Conservation (phyloP, 2,888 invertebrate genomes). For the Heterodera filipjevi region DNA sequence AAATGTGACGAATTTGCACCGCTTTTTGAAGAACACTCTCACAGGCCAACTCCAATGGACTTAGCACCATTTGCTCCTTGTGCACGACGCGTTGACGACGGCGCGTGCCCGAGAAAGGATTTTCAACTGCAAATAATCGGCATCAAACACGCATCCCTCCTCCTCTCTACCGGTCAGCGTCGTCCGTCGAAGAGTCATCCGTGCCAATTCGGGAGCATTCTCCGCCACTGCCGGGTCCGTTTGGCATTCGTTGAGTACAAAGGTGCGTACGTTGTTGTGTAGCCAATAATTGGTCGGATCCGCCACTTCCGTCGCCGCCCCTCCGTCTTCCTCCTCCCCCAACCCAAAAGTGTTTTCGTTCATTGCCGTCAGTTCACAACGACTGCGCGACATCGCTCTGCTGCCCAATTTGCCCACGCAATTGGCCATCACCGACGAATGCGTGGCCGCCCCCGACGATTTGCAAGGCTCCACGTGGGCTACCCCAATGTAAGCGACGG, state of each 20-base stretch:
- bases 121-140: slow-evolving; percentile 73
- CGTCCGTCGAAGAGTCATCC: slow-evolving; percentile 88
- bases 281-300: slow-evolving; percentile 43
- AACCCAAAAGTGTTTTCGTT: slow-evolving; percentile 1
- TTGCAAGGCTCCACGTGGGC: slow-evolving; percentile 90
- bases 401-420: neutral
- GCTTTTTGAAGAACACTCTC: slow-evolving; percentile 77
- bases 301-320: neutral
- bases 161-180: slow-evolving; percentile 78
- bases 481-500: slow-evolving; percentile 74
- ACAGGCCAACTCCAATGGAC: slow-evolving; percentile 92
- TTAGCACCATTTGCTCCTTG: slow-evolving; percentile 75
- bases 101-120: slow-evolving; percentile 89
- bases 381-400: slow-evolving; percentile 14
- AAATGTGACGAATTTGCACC: slow-evolving; percentile 48
- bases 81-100: slow-evolving; percentile 79
- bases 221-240: slow-evolving; percentile 75
- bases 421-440: neutral
- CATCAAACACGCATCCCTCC: neutral
- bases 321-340: neutral
- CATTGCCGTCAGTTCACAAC: neutral
- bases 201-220: slow-evolving; percentile 70
- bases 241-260: slow-evolving; percentile 93
- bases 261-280: slow-evolving; percentile 67
- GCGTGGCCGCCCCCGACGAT: neutral